Evolutionary conservation across 2,888 invertebrate species (phyloP), one percentile per base, ranked within the genome.

Genomic region (Maniola hyperantus): DNA sequence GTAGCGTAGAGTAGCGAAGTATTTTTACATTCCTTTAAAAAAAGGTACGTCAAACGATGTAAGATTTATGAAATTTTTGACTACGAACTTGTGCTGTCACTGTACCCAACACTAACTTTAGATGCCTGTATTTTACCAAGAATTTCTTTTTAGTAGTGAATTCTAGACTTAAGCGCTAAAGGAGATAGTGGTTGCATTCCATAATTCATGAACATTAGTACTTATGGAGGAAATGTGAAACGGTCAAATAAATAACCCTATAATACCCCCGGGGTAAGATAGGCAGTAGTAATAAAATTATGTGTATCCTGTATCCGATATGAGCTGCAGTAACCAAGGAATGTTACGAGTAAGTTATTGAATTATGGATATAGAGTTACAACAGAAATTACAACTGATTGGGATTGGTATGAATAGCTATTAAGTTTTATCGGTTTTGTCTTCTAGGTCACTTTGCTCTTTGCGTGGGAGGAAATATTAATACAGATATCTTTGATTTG

Each of bases 171-270:
- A 48, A 36, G 13, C 61, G 36, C 61, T 8, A 20, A 51, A 61
- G 69, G 65, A 72, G 73, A 18, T 48, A 18, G 73, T 73, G 72
- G 70, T 72, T 74, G 71, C 66, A 72, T 74, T 84, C 77, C 82
- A 83, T 84, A 81, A 84, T 83, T 83, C 83, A 84, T 83, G 82
- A 82, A 79, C 81, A 80, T 82, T 81, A 83, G 79, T 79, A 79
- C 75, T 76, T 75, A 75, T 75, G 76, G 74, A 76, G 77, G 77
- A 74, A 79, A 77, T 76, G 73, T 77, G 75, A 77, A 78, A 77
- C 74, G 75, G 69, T 77, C 73, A 78, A 74, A 79, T 81, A 81
- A 79, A 80, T 79, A 79, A 77, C 76, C 70, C 66, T 72, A 65
- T 74, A 76, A 75, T 73, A 75, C 74, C 75, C 70, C 50, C 15